Evolutionary conservation across 2,888 invertebrate genomes (phyloP), one percentile per base, ranked within the genome.

Genomic region (Andrena bucephala): DNA sequence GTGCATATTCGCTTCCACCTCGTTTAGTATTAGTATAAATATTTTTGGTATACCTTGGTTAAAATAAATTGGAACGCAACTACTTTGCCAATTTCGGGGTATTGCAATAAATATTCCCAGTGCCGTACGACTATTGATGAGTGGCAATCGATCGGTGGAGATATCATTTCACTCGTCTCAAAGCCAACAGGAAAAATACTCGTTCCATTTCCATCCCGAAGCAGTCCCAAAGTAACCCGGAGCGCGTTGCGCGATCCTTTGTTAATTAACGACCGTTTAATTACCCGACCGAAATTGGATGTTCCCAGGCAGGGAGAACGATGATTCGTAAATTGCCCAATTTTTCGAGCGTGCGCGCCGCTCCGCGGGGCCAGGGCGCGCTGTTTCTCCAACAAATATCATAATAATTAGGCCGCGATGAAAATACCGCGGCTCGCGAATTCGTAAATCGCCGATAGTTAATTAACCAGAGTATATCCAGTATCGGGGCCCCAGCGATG

Each of bases 241-340:
- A 54, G 29, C 68, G 48, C 36, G 68, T 69, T 73, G 36, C 57
- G 24, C 60, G 67, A 68, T 81, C 74, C 74, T 80, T 81, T 75
- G 73, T 81, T 81, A 81, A 81, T 81, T 81, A 81, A 75, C 82
- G 74, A 72, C 60, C 82, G 52, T 81, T 81, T 81, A 81, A 81
- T 81, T 81, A 81, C 59, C 74, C 57, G n/a, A 50, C n/a, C 36
- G 42, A 33, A 81, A 81, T 74, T 81, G 73, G 42, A 20, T 42
- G 57, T 48, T 63, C 36, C 50, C 65, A 10, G 24, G 10, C 24
- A 24, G 27, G 52, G 16, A 69, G 62, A 20, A 79, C 52, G 69
- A 77, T 65, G 73, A 72, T 65, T 80, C 81, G 81, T 59, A 73
- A 68, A 72, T 81, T 65, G 42, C 4, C 31, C 81, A 81, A 81